Conservation (phyloP, 2,888 invertebrate species). For the Alloplasta piceator region DNA sequence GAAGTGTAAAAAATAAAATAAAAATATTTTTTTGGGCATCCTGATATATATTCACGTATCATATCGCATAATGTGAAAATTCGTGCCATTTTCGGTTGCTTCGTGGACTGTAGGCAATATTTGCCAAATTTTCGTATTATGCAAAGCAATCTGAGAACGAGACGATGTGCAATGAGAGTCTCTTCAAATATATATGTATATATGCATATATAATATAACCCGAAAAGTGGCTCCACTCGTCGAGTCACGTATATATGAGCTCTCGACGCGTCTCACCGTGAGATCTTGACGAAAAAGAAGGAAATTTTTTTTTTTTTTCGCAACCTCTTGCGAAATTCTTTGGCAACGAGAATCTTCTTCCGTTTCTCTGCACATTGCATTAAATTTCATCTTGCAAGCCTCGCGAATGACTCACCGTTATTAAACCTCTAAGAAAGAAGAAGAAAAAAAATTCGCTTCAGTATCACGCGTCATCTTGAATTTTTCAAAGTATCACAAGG, state of each 20-base stretch:
- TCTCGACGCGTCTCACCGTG: slow-evolving; percentile 43
- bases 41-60: too few relatives aligned
- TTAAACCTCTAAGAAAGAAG: slow-evolving; percentile 32
- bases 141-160: slow-evolving; percentile 22
- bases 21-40: too few relatives aligned
- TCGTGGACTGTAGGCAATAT: slow-evolving; percentile 36
- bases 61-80: neutral
- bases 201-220: slow-evolving; percentile 15
- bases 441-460: slow-evolving; percentile 16
- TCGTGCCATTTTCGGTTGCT: neutral
- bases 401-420: slow-evolving; percentile 37
- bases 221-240: slow-evolving; percentile 34
- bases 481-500: neutral
- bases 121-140: slow-evolving; percentile 49
- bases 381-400: slow-evolving; percentile 39
- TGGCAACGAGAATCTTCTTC: slow-evolving; percentile 55
- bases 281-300: slow-evolving; percentile 41
- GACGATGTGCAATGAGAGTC: slow-evolving; percentile 36
- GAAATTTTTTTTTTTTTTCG: slow-evolving; percentile 18
- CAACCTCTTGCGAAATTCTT: slow-evolving; percentile 48
- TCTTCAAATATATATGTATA: slow-evolving; percentile 16
- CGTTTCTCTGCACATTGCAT: slow-evolving; percentile 41
- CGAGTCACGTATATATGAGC: slow-evolving; percentile 32
- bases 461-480: neutral
- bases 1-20: too few relatives aligned